phyloP scores from a whole-genome alignment of 2,113 vertebrate genomes.

The Brachypodius melanocephalos region DNA sequence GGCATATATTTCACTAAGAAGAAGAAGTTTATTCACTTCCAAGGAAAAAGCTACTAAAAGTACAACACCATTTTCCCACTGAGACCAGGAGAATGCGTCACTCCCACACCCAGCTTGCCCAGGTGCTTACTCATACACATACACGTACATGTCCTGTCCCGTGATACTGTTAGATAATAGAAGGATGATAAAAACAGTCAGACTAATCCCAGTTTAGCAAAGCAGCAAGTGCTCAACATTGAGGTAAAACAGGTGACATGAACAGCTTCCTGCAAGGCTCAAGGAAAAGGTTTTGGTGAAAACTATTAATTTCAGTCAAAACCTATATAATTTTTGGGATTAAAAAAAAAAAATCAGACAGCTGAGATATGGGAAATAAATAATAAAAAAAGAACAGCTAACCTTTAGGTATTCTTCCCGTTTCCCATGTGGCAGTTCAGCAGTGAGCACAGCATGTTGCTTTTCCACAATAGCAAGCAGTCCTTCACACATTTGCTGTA shows the following conservation, averaged over 20 bases:
- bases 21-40: neutral
- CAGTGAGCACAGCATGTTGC: fast-evolving
- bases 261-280: neutral
- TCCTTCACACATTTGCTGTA: fast-evolving
- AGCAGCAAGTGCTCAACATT: fast-evolving
- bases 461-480: neutral
- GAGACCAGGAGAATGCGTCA: fast-evolving
- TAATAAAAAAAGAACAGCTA: neutral
- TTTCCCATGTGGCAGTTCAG: neutral
- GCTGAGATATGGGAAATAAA: neutral
- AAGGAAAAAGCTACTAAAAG: neutral
- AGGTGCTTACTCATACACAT: neutral
- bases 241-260: neutral
- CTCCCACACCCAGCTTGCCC: neutral
- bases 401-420: neutral
- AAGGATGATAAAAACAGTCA: neutral
- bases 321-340: neutral
- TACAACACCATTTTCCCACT: neutral
- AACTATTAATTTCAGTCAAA: neutral
- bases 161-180: neutral
- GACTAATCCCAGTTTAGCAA: neutral
- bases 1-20: neutral
- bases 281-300: neutral
- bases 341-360: neutral
- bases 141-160: neutral